These are phyloP conservation scores for Pseudorhombus dupliciocellatus DNA, from an alignment of 2,113 vertebrate species.

Conservation along the genomic window DNA sequence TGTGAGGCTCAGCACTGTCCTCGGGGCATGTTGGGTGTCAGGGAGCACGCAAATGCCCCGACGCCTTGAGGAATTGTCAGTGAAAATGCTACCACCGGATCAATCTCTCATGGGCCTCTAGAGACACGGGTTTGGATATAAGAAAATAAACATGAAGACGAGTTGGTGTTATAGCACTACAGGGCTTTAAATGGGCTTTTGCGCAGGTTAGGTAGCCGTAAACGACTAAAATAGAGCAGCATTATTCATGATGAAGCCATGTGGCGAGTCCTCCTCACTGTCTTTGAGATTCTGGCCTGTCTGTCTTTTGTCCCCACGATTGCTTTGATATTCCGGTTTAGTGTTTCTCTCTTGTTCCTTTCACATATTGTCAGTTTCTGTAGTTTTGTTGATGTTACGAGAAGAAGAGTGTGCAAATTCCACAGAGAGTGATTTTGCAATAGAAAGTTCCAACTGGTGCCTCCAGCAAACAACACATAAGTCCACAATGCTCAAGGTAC, in stretches of 20 bases:
- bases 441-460: conserved; percentile 20
- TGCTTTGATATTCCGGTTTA: not conserved
- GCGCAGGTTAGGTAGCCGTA: not conserved
- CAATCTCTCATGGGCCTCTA: conserved; percentile 70
- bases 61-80: conserved; percentile 74
- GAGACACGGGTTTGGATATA: conserved; percentile 55
- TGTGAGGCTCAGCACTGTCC: conserved; percentile 65
- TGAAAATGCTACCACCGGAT: conserved; percentile 73
- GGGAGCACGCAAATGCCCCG: conserved; percentile 62
- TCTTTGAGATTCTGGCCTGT: conserved; percentile 8
- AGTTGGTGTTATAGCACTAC: conserved; percentile 2
- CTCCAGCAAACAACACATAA: conserved; percentile 24
- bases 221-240: conserved; percentile 10
- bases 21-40: conserved; percentile 68
- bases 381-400: not conserved
- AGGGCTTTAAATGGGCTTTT: conserved; percentile 25
- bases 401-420: not conserved
- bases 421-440: conserved; percentile 14
- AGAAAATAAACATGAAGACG: conserved; percentile 42
- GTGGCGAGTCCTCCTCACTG: not conserved
- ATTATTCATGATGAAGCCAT: not conserved
- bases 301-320: not conserved
- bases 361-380: not conserved
- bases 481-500: conserved; percentile 37
- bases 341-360: not conserved